Percentiles rank a stretch among this genome's conserved stretches.
These are phyloP conservation scores for Brenthis hecate DNA, from an alignment of 2,888 invertebrate species.

Conservation along the genomic window DNA sequence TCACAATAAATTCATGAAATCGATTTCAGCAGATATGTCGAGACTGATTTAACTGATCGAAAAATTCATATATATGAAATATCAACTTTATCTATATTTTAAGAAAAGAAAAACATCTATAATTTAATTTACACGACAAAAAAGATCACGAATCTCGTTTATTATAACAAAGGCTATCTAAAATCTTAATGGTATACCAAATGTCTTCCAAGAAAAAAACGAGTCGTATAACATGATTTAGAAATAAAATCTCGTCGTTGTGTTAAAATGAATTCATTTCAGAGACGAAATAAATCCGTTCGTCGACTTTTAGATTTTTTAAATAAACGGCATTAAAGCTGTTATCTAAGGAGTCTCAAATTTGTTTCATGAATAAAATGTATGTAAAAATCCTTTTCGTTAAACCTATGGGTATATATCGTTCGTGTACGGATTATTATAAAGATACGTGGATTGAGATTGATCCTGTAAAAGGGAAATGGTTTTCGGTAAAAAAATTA, in stretches of 20 bases:
- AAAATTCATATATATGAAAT: no score
- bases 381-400: slow-evolving; percentile 4
- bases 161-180: slow-evolving; percentile 29
- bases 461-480: no score
- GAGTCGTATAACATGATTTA: slow-evolving; percentile 22
- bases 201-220: slow-evolving; percentile 22
- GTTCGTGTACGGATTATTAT: background rate
- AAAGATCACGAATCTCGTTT: slow-evolving; percentile 12
- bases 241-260: slow-evolving; percentile 24
- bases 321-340: slow-evolving; percentile 31
- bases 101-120: no score
- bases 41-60: no score
- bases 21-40: no score
- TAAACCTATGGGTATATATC: background rate
- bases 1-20: no score
- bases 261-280: slow-evolving; percentile 34
- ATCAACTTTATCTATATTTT: no score
- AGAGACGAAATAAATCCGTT: slow-evolving; percentile 32
- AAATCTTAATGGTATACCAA: slow-evolving; percentile 27
- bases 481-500: no score
- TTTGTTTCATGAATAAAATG: slow-evolving; percentile 26
- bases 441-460: background rate
- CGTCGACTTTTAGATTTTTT: slow-evolving; percentile 32
- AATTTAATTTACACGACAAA: background rate
- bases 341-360: slow-evolving; percentile 30